These are phyloP conservation scores for Hydropsyche betteni DNA, from an alignment of 2,888 invertebrate species.

Conservation along the genomic window DNA sequence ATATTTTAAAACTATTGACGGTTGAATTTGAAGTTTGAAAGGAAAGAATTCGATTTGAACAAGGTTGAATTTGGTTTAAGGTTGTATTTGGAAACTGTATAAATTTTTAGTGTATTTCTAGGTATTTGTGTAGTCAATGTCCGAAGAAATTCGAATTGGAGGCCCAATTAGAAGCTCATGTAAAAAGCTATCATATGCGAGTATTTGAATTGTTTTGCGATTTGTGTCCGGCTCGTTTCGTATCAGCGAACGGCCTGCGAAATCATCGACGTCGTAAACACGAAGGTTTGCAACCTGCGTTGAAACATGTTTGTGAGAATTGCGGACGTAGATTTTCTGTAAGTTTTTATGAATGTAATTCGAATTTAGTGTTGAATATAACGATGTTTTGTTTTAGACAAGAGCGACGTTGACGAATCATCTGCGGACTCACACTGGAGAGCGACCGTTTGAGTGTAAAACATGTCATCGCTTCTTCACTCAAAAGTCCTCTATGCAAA, in stretches of 20 bases:
- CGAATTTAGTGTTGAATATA: too few species aligned
- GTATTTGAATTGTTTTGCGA: conserved; percentile 33
- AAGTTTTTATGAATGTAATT: background rate
- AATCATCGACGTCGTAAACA: conserved; percentile 34
- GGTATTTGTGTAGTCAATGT: background rate
- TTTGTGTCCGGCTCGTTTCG: conserved; percentile 40
- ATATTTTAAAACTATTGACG: too few species aligned
- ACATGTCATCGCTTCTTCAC: conserved; percentile 59
- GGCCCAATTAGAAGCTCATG: conserved; percentile 16
- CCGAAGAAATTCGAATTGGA: conserved; percentile 23
- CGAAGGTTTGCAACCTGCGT: conserved; percentile 35
- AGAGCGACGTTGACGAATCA: conserved; percentile 58
- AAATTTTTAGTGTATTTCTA: background rate
- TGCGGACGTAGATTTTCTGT: conserved; percentile 41
- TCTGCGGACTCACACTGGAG: conserved; percentile 60
- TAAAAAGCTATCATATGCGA: conserved; percentile 33
- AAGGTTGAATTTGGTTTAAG: too few species aligned
- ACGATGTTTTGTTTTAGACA: conserved; percentile 55
- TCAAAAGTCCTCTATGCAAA: conserved; percentile 60
- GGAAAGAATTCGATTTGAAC: too few species aligned
- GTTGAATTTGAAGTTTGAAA: too few species aligned
- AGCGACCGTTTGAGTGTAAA: conserved; percentile 59
- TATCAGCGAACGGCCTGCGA: conserved; percentile 38
- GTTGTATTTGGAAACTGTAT: too few species aligned
- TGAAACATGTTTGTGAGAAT: conserved; percentile 31